Conservation (phyloP, 2,113 vertebrate species). For the Sus scrofa region T2T-Sscrofa CM000812.6:16670501-16671000, state of each 20-base stretch:
- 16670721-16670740: not conserved
- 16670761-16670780: no score
- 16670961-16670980: slow-evolving; percentile 70
- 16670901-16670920: not conserved
- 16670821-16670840: not conserved
- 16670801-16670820: no score
- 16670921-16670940: slow-evolving; percentile 23
- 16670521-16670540: not conserved
- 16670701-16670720: not conserved
- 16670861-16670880: not conserved
- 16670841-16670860: slow-evolving; percentile 12
- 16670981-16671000: slow-evolving; percentile 73
- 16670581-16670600: not conserved
- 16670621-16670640: not conserved
- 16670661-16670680: slow-evolving; percentile 5
- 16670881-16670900: not conserved
- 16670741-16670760: no score
- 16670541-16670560: not conserved
- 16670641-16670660: slow-evolving; percentile 28
- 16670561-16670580: slow-evolving; percentile 1
- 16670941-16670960: slow-evolving; percentile 72
- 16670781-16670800: no score
- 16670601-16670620: not conserved
- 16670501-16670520: not conserved
- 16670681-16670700: not conserved